Percentiles rank a stretch among this genome's conserved stretches.
phyloP scores from a whole-genome alignment of 2,888 invertebrate genomes.

The Hirtodrosophila duncani region DNA sequence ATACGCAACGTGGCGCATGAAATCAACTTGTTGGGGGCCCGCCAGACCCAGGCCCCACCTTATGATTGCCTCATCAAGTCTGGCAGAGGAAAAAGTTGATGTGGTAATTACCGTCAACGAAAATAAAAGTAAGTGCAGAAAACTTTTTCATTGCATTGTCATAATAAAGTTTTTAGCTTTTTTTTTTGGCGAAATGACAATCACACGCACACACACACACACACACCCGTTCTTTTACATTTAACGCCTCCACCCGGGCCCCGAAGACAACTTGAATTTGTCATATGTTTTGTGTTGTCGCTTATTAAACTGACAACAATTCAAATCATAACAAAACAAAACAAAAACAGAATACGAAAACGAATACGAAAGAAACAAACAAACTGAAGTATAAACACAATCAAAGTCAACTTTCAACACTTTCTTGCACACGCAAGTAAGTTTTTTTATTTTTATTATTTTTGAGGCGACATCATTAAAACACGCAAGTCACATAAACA shows the following conservation, averaged over 20 bases:
- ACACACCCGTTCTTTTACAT: no score
- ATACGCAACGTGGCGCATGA: slow-evolving; percentile 4
- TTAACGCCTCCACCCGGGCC: no score
- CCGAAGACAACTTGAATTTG: no score
- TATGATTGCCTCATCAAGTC: slow-evolving; percentile 18
- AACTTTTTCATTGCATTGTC: slow-evolving; percentile 14
- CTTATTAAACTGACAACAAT: slow-evolving; percentile 44
- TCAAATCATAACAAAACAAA: slow-evolving; percentile 27
- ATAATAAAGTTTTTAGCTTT: slow-evolving; percentile 27
- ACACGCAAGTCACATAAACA: slow-evolving; percentile 34
- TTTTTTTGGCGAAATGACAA: no score
- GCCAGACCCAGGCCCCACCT: background rate
- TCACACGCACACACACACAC: no score
- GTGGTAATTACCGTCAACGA: slow-evolving; percentile 37
- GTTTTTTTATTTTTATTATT: no score
- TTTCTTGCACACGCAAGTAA: slow-evolving; percentile 51
- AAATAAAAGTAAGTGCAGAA: slow-evolving; percentile 37
- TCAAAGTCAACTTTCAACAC: slow-evolving; percentile 52
- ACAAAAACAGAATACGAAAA: slow-evolving; percentile 9
- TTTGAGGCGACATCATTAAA: slow-evolving; percentile 46
- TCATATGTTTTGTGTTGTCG: slow-evolving; percentile 41
- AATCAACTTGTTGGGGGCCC: background rate
- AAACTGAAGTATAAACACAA: no score
- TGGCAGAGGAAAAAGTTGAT: slow-evolving; percentile 11
- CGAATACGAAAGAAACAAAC: background rate